Base-by-base conservation (phyloP, 2,113 vertebrate species). In the Zingel zingel region DNA sequence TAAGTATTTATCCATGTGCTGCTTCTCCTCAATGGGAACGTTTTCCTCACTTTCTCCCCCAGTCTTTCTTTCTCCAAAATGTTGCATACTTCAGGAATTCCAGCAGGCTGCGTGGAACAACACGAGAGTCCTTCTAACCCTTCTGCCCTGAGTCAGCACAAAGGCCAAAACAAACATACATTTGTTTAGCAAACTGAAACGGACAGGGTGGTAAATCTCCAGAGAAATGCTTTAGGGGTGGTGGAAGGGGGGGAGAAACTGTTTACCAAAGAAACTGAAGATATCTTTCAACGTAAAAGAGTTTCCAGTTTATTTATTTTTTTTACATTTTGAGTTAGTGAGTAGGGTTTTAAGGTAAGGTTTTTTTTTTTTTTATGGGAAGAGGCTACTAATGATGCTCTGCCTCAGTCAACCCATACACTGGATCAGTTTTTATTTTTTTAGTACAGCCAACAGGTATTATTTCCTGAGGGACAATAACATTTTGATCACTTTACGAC, bases 81-180 rank as follows among this genome's bases (percentile, higher is more conserved):
- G 83, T 79, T 74, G 45, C 77, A 89, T 82, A 74, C 81, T 76
- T 84, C 1, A 64, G 70, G 66, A 83, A 88, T 90, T 90, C 79
- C 87, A 89, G 74, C 85, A 54, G 72, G 77, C 66, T 89, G 81
- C 65, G 82, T n/a, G 57, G 50, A 84, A 91, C 83, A 84, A 70
- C 64, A 64, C 12, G 1, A 77, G 57, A 80, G 72, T 81, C 70
- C 57, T 72, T 86, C 62, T 69, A 81, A 81, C 77, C 58, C 83
- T 58, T 69, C 59, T 39, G 78, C 63, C 71, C 84, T 74, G 61
- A 59, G 77, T 91, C 81, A 85, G 85, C 81, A 74, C 85, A 85
- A 86, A 82, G 63, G 85, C 87, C 90, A 91, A 92, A 87, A 92
- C 88, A 91, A 94, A 93, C 86, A 93, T 14, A 70, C 51, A 53